phyloP scores from a whole-genome alignment of 2,113 vertebrate genomes.

The Hippoglossus stenolepis region DNA sequence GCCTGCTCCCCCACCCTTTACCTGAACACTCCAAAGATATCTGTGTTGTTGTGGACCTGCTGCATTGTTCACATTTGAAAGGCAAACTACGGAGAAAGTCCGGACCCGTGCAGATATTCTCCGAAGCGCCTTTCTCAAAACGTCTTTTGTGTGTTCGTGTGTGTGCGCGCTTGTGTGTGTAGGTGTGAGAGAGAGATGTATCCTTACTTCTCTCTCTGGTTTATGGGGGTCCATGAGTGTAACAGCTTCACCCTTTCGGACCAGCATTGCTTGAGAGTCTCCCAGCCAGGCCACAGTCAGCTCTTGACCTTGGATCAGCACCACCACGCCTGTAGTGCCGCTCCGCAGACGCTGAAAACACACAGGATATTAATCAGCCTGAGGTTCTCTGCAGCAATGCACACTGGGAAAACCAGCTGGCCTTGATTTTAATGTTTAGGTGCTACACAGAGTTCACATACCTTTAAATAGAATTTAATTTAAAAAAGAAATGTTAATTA shows the following conservation, averaged over 20 bases:
- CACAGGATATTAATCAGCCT: neutral
- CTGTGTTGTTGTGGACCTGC: too few species aligned
- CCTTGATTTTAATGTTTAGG: neutral
- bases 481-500: neutral
- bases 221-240: conserved; percentile 95
- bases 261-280: conserved; percentile 93
- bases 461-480: neutral
- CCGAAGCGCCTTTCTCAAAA: neutral
- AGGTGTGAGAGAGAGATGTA: too few species aligned
- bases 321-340: conserved; percentile 90
- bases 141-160: neutral
- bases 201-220: conserved; percentile 90
- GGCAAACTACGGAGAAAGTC: too few species aligned
- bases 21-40: too few species aligned
- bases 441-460: neutral
- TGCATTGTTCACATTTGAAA: too few species aligned
- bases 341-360: conserved; percentile 88
- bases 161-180: neutral
- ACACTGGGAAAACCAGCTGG: neutral
- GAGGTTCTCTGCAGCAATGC: neutral
- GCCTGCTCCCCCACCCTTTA: too few species aligned
- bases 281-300: conserved; percentile 93
- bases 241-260: conserved; percentile 85
- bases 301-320: conserved; percentile 82
- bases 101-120: too few species aligned